Base-by-base conservation (phyloP, 2,888 invertebrate genomes). In the Polydrusus cervinus region DNA sequence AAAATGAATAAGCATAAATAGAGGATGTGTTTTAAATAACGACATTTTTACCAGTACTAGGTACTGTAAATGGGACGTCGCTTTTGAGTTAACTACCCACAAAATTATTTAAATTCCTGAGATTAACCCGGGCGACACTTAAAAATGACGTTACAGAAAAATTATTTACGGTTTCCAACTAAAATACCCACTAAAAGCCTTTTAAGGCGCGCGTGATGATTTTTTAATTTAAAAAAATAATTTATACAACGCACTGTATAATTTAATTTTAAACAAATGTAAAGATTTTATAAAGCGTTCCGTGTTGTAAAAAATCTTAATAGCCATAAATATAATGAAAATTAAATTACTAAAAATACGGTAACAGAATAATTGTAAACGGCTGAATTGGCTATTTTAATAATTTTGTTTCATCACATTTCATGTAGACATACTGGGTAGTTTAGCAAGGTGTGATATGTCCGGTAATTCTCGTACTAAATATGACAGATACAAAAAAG, bases 81-180 rank as follows among this genome's bases (percentile, higher is more conserved):
- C 49, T 10, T 71, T 57, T 20, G 20, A 72, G 47, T 49, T 51
- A 34, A 45, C 25, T 40, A 34, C 65, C 74, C 69, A 74, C 7
- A 57, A 62, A 74, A 65, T 53, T 69, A 64, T 45, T 69, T 74
- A 74, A 70, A 40, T 70, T 65, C 74, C 74, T 74, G 69, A 74
- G 74, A 70, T 64, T 74, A n/a, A n/a, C 53, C 68, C 43, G 68
- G 55, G 57, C 38, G 60, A 60, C 49, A 72, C 49, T 72, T 66
- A 49, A 72, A 67, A n/a, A 40, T 51, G 67, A 66, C 72, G 67
- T 51, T n/a, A 25, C 53, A 11, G 10, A 20, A 20, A 20, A 20
- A 20, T 51, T 16, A 49, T 16, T 49, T n/a, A 30, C 13, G 10
- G 8, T 30, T 30, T 53, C n/a, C 3, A 30, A 6, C 2, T 25